Percentiles rank a stretch among this genome's conserved stretches.
Evolutionary conservation across 2,113 vertebrate genomes (phyloP).

Genomic region (Mola mola): DNA sequence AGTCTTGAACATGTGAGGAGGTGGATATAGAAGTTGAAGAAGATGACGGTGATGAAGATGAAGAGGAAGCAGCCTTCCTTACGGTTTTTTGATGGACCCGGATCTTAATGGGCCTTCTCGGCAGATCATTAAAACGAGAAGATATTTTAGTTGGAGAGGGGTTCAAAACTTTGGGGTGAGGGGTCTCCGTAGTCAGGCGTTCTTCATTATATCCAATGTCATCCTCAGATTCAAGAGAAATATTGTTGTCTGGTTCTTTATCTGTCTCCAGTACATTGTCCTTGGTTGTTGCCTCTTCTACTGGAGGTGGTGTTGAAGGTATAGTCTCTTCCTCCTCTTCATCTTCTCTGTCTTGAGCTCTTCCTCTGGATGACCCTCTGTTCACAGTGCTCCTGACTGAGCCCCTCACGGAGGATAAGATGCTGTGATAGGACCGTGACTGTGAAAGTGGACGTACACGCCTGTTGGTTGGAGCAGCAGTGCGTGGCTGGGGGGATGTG

Average conservation of each 20-base stretch:
- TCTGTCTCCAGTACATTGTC: conserved; percentile 48
- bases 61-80: conserved; percentile 36
- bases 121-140: not conserved
- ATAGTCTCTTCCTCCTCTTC: conserved; percentile 53
- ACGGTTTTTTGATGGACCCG: conserved; percentile 65
- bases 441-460: conserved; percentile 76
- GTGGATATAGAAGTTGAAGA: conserved; percentile 39
- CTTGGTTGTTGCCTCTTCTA: conserved; percentile 51
- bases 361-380: conserved; percentile 57
- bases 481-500: conserved; percentile 10
- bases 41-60: conserved; percentile 38
- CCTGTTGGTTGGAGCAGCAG: conserved; percentile 59
- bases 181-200: conserved; percentile 36
- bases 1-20: conserved; percentile 54
- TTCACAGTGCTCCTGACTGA: conserved; percentile 64
- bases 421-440: conserved; percentile 81
- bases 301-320: conserved; percentile 50
- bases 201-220: conserved; percentile 32
- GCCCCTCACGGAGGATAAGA: conserved; percentile 79
- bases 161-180: conserved; percentile 60
- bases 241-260: conserved; percentile 66
- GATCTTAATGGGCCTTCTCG: conserved; percentile 64
- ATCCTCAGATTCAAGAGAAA: conserved; percentile 55
- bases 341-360: conserved; percentile 34
- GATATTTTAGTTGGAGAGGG: conserved; percentile 57